A percentile compares a stretch with the other conserved stretches of the same genome.
These are phyloP conservation scores for Montipora efflorescens DNA, from an alignment of 64 coral and sea anemone genomes.

Conservation along the genomic window DNA sequence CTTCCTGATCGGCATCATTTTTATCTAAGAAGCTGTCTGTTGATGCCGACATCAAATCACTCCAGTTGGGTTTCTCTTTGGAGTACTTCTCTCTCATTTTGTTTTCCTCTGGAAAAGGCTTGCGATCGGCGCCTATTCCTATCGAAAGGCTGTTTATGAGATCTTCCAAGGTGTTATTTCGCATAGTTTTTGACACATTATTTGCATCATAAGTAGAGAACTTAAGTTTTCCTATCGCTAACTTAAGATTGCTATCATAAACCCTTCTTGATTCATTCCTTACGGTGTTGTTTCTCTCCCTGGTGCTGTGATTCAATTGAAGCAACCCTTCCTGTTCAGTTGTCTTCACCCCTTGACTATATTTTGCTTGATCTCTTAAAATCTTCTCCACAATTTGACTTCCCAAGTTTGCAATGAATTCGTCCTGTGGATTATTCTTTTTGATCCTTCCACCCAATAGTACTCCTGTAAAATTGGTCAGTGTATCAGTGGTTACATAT, in stretches of 20 bases:
- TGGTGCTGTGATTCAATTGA: background rate
- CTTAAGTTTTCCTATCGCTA: background rate
- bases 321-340: background rate
- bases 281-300: background rate
- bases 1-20: background rate
- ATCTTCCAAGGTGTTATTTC: conserved; percentile 22
- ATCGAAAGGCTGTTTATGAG: conserved; percentile 26
- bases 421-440: background rate
- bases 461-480: conserved; percentile 27
- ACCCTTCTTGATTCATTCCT: background rate
- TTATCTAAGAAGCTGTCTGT: background rate
- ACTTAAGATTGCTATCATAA: background rate
- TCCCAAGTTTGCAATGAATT: background rate
- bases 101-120: background rate
- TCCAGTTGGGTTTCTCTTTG: background rate
- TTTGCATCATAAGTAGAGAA: conserved; percentile 22
- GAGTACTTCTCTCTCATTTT: conserved; percentile 23
- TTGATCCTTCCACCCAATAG: conserved; percentile 33
- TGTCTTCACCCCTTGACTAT: background rate
- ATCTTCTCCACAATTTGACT: conserved; percentile 11
- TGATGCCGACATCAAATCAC: conserved; percentile 8
- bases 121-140: background rate
- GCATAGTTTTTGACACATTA: background rate
- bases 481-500: conserved; percentile 5
- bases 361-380: background rate